Percentiles rank a stretch among this genome's conserved stretches.
phyloP scores from a whole-genome alignment of 1,140 invertebrate species.

The Lordiphosa mommai region DNA sequence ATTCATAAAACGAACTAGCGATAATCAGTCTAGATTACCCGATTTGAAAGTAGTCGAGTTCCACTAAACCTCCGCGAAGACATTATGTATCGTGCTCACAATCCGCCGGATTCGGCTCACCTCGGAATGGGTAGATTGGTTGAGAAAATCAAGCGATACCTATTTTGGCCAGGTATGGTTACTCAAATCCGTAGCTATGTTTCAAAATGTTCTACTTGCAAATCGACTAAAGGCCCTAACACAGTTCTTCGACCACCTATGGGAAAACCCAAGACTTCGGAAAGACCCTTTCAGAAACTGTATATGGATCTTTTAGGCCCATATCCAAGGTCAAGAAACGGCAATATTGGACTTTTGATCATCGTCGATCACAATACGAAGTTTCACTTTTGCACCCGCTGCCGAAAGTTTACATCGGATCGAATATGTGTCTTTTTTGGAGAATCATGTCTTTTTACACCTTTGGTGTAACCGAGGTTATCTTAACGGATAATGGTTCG shows the following conservation, averaged over 20 bases:
- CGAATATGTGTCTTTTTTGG: background rate
- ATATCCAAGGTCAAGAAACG: background rate
- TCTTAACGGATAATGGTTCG: background rate
- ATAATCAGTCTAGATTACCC: background rate
- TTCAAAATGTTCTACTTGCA: background rate
- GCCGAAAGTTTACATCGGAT: background rate
- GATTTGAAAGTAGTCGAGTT: background rate
- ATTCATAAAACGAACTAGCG: background rate
- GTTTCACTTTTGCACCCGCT: background rate
- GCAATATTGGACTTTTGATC: background rate
- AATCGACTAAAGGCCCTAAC: background rate
- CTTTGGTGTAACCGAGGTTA: background rate
- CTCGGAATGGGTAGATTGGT: no score
- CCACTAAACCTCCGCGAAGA: no score
- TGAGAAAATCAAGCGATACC: no score
- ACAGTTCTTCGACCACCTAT: background rate
- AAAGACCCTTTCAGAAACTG: background rate
- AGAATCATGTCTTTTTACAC: slow-evolving; percentile 3
- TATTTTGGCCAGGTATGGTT: no score
- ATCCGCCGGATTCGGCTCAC: no score
- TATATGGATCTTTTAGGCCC: background rate
- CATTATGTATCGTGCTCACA: no score
- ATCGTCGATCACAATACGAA: background rate
- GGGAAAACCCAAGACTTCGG: background rate
- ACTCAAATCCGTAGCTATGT: no score